Evolutionary conservation across 2,888 invertebrate species (phyloP).

Genomic region (Apeira syringaria): DNA sequence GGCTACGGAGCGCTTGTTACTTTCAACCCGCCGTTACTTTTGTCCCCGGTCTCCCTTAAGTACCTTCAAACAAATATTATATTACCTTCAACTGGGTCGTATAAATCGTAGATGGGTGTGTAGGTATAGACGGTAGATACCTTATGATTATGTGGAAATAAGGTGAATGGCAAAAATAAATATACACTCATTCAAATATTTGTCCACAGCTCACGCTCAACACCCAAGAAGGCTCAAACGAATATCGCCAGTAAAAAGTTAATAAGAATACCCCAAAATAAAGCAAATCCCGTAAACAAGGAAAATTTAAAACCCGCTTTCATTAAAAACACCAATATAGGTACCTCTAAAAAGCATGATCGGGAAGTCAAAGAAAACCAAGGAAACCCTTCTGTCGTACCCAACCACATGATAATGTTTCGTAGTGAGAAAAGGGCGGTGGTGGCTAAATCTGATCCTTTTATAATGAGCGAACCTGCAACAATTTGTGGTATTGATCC

Average conservation of each 20-base stretch:
- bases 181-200: no score
- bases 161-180: no score
- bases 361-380: slow-evolving; percentile 16
- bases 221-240: slow-evolving; percentile 25
- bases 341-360: slow-evolving; percentile 15
- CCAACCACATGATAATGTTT: slow-evolving; percentile 30
- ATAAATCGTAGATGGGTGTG: no score
- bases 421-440: slow-evolving; percentile 18
- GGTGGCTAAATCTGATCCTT: slow-evolving; percentile 31
- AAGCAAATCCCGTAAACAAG: slow-evolving; percentile 16
- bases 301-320: slow-evolving; percentile 16
- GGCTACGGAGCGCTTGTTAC: no score
- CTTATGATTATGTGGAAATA: no score
- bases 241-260: slow-evolving; percentile 19
- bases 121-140: no score
- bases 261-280: slow-evolving; percentile 19
- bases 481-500: slow-evolving; percentile 44
- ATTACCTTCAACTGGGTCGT: no score
- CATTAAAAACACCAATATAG: not conserved
- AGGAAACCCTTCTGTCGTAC: slow-evolving; percentile 37
- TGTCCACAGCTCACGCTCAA: slow-evolving; percentile 18
- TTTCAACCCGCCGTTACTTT: no score
- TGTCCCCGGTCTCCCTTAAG: no score
- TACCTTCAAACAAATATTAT: no score
- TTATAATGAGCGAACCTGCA: slow-evolving; percentile 35